Conservation (phyloP, 1,140 invertebrate species). For the Portunus trituberculatus region DNA sequence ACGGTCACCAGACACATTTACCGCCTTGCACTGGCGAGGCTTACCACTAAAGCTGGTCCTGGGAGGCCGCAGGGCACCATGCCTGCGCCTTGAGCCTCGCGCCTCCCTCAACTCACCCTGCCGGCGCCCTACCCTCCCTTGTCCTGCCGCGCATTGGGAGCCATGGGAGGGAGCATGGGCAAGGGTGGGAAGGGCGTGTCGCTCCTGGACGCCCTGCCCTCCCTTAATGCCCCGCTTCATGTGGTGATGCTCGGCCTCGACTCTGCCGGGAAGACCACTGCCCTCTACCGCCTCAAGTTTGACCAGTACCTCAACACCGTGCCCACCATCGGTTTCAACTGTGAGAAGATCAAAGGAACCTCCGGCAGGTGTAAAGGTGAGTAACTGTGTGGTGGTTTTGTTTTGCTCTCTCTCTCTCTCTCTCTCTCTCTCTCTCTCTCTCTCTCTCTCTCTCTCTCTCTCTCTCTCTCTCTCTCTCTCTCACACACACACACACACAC, state of each 20-base stretch:
- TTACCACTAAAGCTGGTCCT: not conserved
- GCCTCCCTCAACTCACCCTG: not conserved
- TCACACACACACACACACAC: constrained; percentile 35
- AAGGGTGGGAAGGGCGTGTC: constrained; percentile 63
- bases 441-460: constrained; percentile 23
- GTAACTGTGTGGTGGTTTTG: not conserved
- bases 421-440: constrained; percentile 37
- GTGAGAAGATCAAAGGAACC: constrained; percentile 92
- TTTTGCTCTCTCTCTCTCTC: constrained; percentile 59
- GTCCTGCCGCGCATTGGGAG: not conserved
- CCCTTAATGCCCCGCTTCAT: constrained; percentile 88
- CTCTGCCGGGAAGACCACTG: constrained; percentile 98
- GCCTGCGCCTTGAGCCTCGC: not conserved
- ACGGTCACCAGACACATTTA: not conserved
- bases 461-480: not conserved
- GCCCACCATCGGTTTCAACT: constrained; percentile 99
- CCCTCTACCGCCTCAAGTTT: constrained; percentile 97
- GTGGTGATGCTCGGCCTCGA: constrained; percentile 98
- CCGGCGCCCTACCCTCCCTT: not conserved
- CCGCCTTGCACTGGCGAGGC: not conserved
- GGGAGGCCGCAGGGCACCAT: constrained; percentile 14
- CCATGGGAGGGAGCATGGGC: constrained; percentile 71
- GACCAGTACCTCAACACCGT: constrained; percentile 98
- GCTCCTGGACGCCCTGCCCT: constrained; percentile 74
- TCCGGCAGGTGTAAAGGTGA: constrained; percentile 84